Evolutionary conservation across 2,113 vertebrate species (phyloP).

Genomic region (Phalacrocorax pelagicus): DNA sequence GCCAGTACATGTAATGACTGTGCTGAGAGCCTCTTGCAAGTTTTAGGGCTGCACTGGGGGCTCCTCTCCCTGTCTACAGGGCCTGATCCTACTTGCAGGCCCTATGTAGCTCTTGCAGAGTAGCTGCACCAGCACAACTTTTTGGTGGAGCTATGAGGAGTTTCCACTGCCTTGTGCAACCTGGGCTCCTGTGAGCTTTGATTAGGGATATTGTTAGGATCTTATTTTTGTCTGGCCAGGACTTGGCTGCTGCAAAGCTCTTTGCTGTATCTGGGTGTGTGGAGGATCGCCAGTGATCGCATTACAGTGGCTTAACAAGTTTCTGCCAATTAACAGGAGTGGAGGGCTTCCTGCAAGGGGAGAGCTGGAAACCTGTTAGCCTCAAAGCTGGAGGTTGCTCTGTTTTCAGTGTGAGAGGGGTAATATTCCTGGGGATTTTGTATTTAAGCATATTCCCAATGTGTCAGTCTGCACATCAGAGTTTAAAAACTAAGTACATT

Average conservation of each 20-base stretch:
- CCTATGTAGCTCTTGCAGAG: not conserved
- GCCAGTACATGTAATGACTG: not conserved
- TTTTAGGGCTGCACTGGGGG: not conserved
- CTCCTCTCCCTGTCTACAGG: not conserved
- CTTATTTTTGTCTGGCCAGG: not conserved
- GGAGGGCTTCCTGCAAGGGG: not conserved
- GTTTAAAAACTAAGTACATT: not conserved
- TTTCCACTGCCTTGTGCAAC: fast-evolving
- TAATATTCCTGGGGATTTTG: not conserved
- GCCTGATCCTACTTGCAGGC: not conserved
- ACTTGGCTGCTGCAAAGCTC: not conserved
- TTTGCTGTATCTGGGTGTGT: not conserved
- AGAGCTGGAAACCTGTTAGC: not conserved
- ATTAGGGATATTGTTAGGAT: not conserved
- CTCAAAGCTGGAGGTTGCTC: not conserved
- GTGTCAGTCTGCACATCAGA: not conserved
- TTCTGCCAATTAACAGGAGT: not conserved
- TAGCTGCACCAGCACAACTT: fast-evolving
- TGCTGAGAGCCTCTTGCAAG: not conserved
- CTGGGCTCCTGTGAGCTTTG: not conserved
- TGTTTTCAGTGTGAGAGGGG: not conserved
- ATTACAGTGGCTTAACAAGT: not conserved
- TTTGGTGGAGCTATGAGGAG: not conserved
- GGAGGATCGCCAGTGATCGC: not conserved
- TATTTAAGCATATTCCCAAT: not conserved